Conservation (phyloP, 2,888 invertebrate species). For the Macaria notata region DNA sequence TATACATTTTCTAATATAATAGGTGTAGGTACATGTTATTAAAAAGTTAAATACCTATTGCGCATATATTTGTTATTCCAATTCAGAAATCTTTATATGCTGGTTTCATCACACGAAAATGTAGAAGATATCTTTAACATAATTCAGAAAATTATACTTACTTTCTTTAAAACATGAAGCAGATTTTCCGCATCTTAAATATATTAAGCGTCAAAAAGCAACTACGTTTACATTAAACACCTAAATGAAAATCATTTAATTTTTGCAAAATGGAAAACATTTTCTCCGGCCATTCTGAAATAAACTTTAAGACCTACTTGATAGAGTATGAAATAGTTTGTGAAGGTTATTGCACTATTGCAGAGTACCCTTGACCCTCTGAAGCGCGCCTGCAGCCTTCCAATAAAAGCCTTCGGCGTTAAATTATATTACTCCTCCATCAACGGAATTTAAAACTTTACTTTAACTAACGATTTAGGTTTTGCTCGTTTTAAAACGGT, state of each 20-base stretch:
- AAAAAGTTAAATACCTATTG: too few species aligned
- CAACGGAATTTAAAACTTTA: slow-evolving; percentile 20
- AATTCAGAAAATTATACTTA: too few species aligned
- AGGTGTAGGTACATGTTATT: too few species aligned
- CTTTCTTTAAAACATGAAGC: too few species aligned
- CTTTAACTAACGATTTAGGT: slow-evolving; percentile 6
- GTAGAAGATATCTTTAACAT: too few species aligned
- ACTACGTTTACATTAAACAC: slow-evolving; percentile 5
- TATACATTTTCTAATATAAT: too few species aligned
- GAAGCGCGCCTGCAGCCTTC: slow-evolving; percentile 39
- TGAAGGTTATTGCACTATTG: slow-evolving; percentile 38
- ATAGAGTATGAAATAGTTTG: slow-evolving; percentile 36
- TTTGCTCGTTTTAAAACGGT: background rate
- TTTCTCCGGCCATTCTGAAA: background rate
- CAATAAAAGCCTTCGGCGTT: slow-evolving; percentile 44
- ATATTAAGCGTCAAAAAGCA: slow-evolving; percentile 1
- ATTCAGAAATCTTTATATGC: too few species aligned
- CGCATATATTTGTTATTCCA: too few species aligned
- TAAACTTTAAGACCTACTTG: background rate
- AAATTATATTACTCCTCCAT: slow-evolving; percentile 39
- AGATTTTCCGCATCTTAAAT: too few species aligned
- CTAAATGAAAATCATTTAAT: slow-evolving; percentile 9
- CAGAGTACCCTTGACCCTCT: slow-evolving; percentile 53
- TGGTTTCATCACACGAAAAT: too few species aligned
- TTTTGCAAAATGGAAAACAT: slow-evolving; percentile 7